Percentiles rank a stretch among this genome's conserved stretches.
These are phyloP conservation scores for Drosophila arizonae DNA, from an alignment of 1,140 invertebrate species.

Conservation along the genomic window DNA sequence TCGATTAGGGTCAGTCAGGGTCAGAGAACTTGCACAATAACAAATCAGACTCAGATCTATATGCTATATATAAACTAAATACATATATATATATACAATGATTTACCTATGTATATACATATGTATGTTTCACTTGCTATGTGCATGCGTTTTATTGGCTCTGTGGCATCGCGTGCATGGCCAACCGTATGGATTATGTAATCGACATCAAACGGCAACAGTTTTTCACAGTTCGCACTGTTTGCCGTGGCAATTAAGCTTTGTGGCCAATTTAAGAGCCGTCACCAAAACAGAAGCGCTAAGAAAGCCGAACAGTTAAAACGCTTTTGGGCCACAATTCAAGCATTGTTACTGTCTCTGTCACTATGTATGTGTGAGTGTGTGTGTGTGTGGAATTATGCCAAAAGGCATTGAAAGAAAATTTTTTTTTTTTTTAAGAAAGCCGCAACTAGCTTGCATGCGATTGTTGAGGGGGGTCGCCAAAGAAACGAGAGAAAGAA, in stretches of 20 bases:
- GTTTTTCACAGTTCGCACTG: conserved; percentile 30
- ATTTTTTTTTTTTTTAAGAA: neutral
- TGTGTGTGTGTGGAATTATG: conserved; percentile 49
- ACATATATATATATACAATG: neutral
- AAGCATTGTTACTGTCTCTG: conserved; percentile 13
- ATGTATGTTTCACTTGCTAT: neutral
- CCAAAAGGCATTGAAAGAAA: conserved; percentile 45
- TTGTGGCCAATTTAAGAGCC: conserved; percentile 45
- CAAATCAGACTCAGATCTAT: conserved; percentile 4
- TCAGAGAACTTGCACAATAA: conserved; percentile 28
- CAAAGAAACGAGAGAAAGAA: neutral
- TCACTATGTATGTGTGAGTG: neutral
- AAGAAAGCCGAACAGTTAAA: conserved; percentile 35
- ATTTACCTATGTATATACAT: neutral
- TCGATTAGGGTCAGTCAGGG: conserved; percentile 74
- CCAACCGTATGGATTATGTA: conserved; percentile 38
- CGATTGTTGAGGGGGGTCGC: neutral
- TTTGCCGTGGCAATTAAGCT: conserved; percentile 44
- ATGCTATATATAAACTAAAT: neutral
- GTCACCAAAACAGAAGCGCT: conserved; percentile 45
- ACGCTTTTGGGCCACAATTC: conserved; percentile 24
- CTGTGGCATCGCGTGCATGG: conserved; percentile 37
- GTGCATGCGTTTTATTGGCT: neutral
- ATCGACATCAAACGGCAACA: conserved; percentile 39
- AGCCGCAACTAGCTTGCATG: conserved; percentile 24